Evolutionary conservation across 2,888 invertebrate genomes (phyloP), one percentile per base, ranked within the genome.

Genomic region (Acronicta aceris): DNA sequence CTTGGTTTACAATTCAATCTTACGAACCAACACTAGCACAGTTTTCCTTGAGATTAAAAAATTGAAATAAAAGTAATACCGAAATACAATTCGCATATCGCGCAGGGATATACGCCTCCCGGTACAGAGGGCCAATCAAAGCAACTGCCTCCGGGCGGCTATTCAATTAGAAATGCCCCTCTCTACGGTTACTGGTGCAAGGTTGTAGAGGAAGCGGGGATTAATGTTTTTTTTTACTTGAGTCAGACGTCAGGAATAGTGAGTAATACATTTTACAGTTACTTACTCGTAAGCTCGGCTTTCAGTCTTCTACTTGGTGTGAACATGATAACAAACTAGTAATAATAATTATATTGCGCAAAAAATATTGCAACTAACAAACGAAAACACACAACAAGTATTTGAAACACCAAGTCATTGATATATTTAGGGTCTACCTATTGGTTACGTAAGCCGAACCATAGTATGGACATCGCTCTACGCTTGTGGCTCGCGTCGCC

Each of bases 121-220:
- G 57, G 76, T 68, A 65, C 68, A 69, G 76, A 69, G 79, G 77
- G 76, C 79, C 87, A 89, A 89, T 89, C 88, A 87, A 78, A 81
- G 74, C 74, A 72, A 78, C 81, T 80, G 85, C 84, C 84, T 81
- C 78, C 65, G 66, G 80, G 78, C 73, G 84, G 82, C 88, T 83
- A 89, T 89, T 89, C 88, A 89, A 89, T 89, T 89, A 89, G 84
- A 84, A 81, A 80, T 76, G 74, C 74, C 73, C 64, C 64, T 73
- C 70, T 72, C 60, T 72, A 41, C 36, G 45, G 40, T 27, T 48
- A 55, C 56, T 63, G 75, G 61, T 3, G 8, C 56, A 70, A 77
- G 67, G 1, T 5, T 51, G 0, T 12, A 38, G 50, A 36, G 21
- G 9, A 9, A 59, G 71, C 60, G 71, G 12, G 8, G 7, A 41